These are phyloP conservation scores for Leuciscus idus DNA, from an alignment of 2,113 vertebrate genomes.

Conservation along the genomic window DNA sequence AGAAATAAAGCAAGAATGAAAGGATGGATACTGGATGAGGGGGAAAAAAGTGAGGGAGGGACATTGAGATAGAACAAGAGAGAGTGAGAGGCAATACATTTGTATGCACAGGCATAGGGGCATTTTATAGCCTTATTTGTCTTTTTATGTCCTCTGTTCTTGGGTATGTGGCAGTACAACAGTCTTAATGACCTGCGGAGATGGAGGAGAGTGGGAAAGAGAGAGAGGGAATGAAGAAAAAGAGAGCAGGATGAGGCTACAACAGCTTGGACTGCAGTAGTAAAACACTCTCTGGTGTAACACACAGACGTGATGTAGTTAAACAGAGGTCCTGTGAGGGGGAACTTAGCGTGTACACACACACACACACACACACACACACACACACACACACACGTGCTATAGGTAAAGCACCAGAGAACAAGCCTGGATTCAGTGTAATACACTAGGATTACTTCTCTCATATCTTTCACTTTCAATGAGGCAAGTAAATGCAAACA, in stretches of 20 bases:
- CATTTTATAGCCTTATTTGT: conserved; percentile 64
- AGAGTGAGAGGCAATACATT: conserved; percentile 44
- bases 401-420: conserved; percentile 19
- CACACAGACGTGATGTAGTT: conserved; percentile 50
- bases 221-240: conserved; percentile 37
- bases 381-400: conserved; percentile 19
- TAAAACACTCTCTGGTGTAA: conserved; percentile 52
- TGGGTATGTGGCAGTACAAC: conserved; percentile 55
- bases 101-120: conserved; percentile 59
- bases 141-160: conserved; percentile 63
- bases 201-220: conserved; percentile 45
- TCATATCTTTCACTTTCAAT: conserved; percentile 40
- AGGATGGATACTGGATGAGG: conserved; percentile 2
- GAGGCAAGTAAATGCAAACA: conserved; percentile 28
- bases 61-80: neutral
- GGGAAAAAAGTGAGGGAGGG: conserved; percentile 17
- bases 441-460: conserved; percentile 38
- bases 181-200: conserved; percentile 50
- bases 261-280: conserved; percentile 47
- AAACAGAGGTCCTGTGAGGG: conserved; percentile 40
- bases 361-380: conserved; percentile 44
- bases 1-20: conserved; percentile 44
- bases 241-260: conserved; percentile 40
- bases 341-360: conserved; percentile 10
- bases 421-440: conserved; percentile 28